A percentile compares a stretch with the other conserved stretches of the same genome.
These are phyloP conservation scores for Acanthosoma haemorrhoidale DNA, from an alignment of 2,888 invertebrate genomes.

Conservation along the genomic window DNA sequence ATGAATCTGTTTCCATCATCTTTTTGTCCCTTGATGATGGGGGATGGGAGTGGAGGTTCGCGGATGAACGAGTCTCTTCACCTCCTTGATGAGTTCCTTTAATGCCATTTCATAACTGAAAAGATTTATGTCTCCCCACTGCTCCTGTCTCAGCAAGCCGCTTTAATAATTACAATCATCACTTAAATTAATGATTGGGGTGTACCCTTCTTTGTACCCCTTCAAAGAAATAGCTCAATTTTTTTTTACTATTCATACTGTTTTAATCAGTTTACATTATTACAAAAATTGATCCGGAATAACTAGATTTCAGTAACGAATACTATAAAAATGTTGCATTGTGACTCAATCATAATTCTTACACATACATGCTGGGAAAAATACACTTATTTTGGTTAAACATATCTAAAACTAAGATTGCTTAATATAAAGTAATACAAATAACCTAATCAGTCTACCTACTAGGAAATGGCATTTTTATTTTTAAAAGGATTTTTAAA, in stretches of 20 bases:
- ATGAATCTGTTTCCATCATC: conserved; percentile 28
- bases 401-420: no score
- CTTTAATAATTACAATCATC: background rate
- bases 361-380: no score
- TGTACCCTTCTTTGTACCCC: background rate
- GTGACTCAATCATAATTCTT: no score
- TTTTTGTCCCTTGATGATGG: conserved; percentile 16
- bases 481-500: no score
- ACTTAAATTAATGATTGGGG: background rate
- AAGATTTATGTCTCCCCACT: background rate
- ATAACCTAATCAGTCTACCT: no score
- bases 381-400: no score
- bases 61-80: conserved; percentile 6
- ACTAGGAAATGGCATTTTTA: no score
- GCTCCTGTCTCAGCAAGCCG: background rate
- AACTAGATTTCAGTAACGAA: no score
- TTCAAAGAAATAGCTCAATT: background rate
- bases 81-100: background rate
- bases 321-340: no score
- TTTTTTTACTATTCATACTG: background rate
- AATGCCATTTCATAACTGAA: conserved; percentile 5
- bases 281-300: no score
- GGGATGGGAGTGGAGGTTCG: background rate
- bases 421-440: no score
- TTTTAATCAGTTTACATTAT: no score